Percentiles rank a stretch among this genome's conserved stretches.
phyloP scores from a whole-genome alignment of 2,888 invertebrate genomes.

The Julus scandinavius region DNA sequence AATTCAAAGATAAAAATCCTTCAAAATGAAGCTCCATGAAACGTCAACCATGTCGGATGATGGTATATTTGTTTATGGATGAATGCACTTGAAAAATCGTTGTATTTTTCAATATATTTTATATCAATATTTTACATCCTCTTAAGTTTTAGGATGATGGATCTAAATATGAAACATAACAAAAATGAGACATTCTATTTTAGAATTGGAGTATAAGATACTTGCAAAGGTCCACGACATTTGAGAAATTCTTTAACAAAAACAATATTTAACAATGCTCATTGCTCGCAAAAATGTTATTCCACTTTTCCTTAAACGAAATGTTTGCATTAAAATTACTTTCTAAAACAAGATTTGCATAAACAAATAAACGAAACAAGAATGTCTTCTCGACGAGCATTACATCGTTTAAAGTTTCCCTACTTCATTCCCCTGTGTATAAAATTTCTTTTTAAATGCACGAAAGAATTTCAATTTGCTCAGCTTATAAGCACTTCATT shows the following conservation, averaged over 20 bases:
- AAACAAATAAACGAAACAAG: neutral
- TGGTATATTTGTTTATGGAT: neutral
- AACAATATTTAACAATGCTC: no score
- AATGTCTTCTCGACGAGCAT: neutral
- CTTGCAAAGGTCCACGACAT: no score
- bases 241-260: no score
- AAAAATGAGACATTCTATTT: no score
- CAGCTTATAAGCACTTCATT: conserved; percentile 3
- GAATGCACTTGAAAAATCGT: neutral
- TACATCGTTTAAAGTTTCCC: neutral
- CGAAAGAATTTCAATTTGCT: neutral
- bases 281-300: neutral
- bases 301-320: neutral
- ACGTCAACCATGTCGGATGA: no score
- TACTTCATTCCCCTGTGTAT: neutral
- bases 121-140: neutral
- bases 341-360: neutral
- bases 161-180: no score
- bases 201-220: no score
- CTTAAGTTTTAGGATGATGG: neutral
- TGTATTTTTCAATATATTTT: neutral
- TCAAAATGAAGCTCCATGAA: no score
- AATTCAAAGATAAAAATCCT: no score
- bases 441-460: neutral
- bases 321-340: neutral